phyloP scores from a whole-genome alignment of 2,113 vertebrate species.

The Raja brachyura region DNA sequence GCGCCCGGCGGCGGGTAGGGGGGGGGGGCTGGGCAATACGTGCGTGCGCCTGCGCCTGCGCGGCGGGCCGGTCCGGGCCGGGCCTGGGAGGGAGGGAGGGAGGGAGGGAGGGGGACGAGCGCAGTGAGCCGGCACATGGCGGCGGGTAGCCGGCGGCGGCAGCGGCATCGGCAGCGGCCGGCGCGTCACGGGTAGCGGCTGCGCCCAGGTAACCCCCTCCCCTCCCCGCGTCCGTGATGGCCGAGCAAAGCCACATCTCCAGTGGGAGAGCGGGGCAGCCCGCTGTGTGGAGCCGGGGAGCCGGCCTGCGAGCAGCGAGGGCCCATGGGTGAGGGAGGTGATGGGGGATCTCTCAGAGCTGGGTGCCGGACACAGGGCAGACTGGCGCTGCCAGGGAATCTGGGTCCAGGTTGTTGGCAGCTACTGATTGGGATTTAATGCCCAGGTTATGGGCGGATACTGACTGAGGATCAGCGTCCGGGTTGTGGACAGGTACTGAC shows the following conservation, averaged over 20 bases:
- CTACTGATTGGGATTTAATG: no score
- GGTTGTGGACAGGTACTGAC: no score
- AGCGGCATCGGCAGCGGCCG: background rate
- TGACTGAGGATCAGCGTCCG: no score
- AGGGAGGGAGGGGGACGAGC: no score
- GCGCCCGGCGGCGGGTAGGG: background rate
- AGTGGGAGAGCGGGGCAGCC: background rate
- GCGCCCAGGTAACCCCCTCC: background rate
- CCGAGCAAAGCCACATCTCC: no score
- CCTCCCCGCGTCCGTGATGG: no score
- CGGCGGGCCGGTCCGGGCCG: background rate
- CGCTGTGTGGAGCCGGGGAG: slow-evolving; percentile 10
- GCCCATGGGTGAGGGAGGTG: slow-evolving; percentile 17
- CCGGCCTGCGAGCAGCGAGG: background rate
- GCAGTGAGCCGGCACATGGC: slow-evolving; percentile 3
- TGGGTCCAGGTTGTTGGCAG: no score
- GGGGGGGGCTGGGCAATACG: background rate
- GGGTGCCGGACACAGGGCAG: no score
- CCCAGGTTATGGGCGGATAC: no score
- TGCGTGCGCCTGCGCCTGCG: no score
- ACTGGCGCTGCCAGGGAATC: no score
- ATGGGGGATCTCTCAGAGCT: background rate
- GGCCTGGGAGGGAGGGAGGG: background rate
- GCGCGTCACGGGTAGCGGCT: background rate
- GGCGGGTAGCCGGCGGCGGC: background rate